Evolutionary conservation across 2,797 vertebrate genomes (phyloP).

Genomic region (Borostomias antarcticus): DNA sequence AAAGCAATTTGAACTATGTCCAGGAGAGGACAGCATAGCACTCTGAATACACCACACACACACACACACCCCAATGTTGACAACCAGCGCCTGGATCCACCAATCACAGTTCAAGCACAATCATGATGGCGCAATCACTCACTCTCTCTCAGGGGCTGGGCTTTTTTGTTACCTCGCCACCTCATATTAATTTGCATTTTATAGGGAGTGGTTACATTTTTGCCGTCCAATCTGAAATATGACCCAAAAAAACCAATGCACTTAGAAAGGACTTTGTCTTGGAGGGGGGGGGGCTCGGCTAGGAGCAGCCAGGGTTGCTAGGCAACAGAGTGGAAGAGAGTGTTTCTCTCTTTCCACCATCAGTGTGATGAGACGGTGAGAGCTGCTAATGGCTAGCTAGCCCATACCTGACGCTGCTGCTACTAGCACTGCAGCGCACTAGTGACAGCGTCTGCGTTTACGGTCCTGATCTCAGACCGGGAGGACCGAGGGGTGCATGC

Average conservation of each 20-base stretch:
- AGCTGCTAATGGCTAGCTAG: slow-evolving; percentile 46
- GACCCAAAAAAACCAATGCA: slow-evolving; percentile 55
- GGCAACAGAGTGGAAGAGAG: slow-evolving; percentile 75
- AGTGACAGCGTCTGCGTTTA: slow-evolving; percentile 61
- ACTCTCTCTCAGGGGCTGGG: slow-evolving; percentile 33
- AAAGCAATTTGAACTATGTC: background rate
- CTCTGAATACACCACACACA: slow-evolving; percentile 17
- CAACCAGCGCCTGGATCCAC: slow-evolving; percentile 12
- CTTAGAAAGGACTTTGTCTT: slow-evolving; percentile 51
- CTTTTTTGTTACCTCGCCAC: slow-evolving; percentile 38
- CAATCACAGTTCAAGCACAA: slow-evolving; percentile 19
- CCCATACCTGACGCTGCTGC: slow-evolving; percentile 43
- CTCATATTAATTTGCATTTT: slow-evolving; percentile 49
- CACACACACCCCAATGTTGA: slow-evolving; percentile 17
- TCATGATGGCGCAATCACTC: background rate
- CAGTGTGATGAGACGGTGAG: slow-evolving; percentile 29
- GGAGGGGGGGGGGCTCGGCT: slow-evolving; percentile 39
- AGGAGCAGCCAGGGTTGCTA: slow-evolving; percentile 69
- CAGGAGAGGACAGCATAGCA: slow-evolving; percentile 40
- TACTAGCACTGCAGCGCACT: slow-evolving; percentile 57
- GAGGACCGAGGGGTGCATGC: slow-evolving; percentile 45
- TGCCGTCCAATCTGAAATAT: slow-evolving; percentile 53
- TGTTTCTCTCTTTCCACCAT: slow-evolving; percentile 52
- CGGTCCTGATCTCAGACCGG: slow-evolving; percentile 57
- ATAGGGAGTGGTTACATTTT: slow-evolving; percentile 50